A percentile compares a stretch with the other conserved stretches of the same genome.
Evolutionary conservation across 2,113 vertebrate species (phyloP).

Genomic region (Dolichallabes microphthalmus): DNA sequence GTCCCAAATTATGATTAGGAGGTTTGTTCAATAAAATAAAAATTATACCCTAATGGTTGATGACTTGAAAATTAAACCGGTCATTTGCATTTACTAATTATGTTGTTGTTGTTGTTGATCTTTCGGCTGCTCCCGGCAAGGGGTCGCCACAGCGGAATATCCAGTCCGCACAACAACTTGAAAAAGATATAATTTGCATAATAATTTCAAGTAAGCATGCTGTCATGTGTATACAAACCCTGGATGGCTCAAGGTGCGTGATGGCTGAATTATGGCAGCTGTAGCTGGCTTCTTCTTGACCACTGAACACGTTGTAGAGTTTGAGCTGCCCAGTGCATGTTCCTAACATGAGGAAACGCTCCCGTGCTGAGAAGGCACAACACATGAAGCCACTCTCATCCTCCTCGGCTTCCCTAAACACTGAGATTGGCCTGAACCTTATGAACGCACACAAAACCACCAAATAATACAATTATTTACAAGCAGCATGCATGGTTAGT

Average conservation of each 20-base stretch:
- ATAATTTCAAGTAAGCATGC: neutral
- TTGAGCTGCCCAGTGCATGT: conserved; percentile 96
- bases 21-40: no score
- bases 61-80: no score
- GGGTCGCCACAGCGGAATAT: no score
- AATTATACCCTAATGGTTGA: no score
- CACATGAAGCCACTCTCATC: conserved; percentile 98
- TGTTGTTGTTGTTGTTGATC: no score
- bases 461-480: neutral
- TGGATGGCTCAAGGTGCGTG: conserved; percentile 93
- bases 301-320: conserved; percentile 96
- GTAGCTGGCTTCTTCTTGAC: conserved; percentile 97
- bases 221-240: conserved; percentile 69
- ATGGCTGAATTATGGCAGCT: conserved; percentile 96
- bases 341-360: conserved; percentile 96
- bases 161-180: no score
- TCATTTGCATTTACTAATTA: no score
- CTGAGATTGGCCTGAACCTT: conserved; percentile 97
- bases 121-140: no score
- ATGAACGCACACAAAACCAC: neutral
- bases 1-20: no score
- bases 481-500: neutral
- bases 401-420: conserved; percentile 96
- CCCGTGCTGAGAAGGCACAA: conserved; percentile 95
- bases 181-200: no score